A percentile compares a stretch with the other conserved stretches of the same genome.
phyloP scores from a whole-genome alignment of 2,797 vertebrate genomes.

The Melanotaenia maccullochi region DNA sequence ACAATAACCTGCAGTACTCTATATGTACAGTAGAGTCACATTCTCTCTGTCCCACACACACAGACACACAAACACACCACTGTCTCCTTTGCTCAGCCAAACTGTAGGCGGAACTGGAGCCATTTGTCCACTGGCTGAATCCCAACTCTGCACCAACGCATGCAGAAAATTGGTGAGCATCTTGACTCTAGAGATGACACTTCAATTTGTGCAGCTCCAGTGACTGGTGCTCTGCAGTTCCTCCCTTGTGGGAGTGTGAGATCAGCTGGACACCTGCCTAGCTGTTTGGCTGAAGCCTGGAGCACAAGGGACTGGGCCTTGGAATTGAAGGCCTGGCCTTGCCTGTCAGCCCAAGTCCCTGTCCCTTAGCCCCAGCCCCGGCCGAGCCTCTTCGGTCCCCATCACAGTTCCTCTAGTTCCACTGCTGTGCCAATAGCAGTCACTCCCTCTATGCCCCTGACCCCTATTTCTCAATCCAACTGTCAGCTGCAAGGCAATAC shows the following conservation, averaged over 20 bases:
- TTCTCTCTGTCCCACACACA: slow-evolving; percentile 18
- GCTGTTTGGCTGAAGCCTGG: slow-evolving; percentile 65
- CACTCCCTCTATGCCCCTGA: slow-evolving; percentile 44
- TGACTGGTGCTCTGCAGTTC: slow-evolving; percentile 74
- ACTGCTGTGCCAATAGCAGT: slow-evolving; percentile 45
- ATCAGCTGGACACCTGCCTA: slow-evolving; percentile 82
- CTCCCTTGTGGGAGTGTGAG: slow-evolving; percentile 77
- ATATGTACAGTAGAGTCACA: slow-evolving; percentile 20
- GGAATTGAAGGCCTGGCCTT: slow-evolving; percentile 67
- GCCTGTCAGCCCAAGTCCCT: slow-evolving; percentile 58
- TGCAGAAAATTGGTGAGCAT: slow-evolving; percentile 86
- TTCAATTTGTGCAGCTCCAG: slow-evolving; percentile 82
- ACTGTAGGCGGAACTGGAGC: slow-evolving; percentile 74
- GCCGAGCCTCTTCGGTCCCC: slow-evolving; percentile 63
- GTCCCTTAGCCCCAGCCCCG: slow-evolving; percentile 56
- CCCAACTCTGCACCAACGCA: slow-evolving; percentile 79
- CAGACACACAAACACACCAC: slow-evolving; percentile 41
- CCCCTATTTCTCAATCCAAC: slow-evolving; percentile 55
- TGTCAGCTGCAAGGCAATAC: slow-evolving; percentile 44
- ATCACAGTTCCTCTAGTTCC: slow-evolving; percentile 53
- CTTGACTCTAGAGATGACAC: slow-evolving; percentile 84
- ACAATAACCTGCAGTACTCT: slow-evolving; percentile 50
- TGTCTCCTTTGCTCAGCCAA: slow-evolving; percentile 62
- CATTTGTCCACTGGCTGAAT: slow-evolving; percentile 77
- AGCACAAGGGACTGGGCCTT: slow-evolving; percentile 64